These are phyloP conservation scores for Listronotus oregonensis DNA, from an alignment of 1,140 invertebrate species.

Conservation along the genomic window DNA sequence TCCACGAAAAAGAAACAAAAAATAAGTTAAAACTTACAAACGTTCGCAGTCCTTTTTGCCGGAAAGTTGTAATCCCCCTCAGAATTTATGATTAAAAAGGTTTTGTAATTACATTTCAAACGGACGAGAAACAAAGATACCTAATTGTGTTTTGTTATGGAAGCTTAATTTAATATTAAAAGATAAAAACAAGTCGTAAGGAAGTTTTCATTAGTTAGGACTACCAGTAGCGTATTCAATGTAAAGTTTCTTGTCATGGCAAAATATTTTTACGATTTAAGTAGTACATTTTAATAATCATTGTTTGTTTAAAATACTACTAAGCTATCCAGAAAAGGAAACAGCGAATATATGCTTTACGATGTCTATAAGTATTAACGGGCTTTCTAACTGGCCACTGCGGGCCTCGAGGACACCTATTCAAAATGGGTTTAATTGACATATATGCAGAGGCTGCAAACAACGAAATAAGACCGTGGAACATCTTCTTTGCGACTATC, in stretches of 20 bases:
- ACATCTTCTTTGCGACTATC: too few relatives aligned
- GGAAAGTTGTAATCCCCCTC: conserved; percentile 28
- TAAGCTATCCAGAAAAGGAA: too few relatives aligned
- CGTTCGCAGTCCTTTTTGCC: conserved; percentile 28
- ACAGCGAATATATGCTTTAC: too few relatives aligned
- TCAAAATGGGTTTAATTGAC: too few relatives aligned
- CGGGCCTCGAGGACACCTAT: too few relatives aligned
- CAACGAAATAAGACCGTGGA: too few relatives aligned
- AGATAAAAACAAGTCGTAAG: conserved; percentile 26
- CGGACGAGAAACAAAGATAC: conserved; percentile 38
- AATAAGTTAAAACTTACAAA: conserved; percentile 30
- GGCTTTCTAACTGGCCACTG: too few relatives aligned
- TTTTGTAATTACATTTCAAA: conserved; percentile 40
- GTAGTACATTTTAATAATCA: too few relatives aligned
- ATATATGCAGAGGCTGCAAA: too few relatives aligned
- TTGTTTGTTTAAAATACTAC: too few relatives aligned
- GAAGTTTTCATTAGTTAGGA: conserved; percentile 27
- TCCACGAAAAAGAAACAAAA: conserved; percentile 14
- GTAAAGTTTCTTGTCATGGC: not conserved
- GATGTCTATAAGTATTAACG: too few relatives aligned
- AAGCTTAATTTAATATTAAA: conserved; percentile 40
- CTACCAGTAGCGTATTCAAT: conserved; percentile 1
- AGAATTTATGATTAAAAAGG: conserved; percentile 39
- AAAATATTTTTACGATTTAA: too few relatives aligned
- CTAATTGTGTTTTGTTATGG: conserved; percentile 38